A percentile compares a stretch with the other conserved stretches of the same genome.
phyloP scores from a whole-genome alignment of 2,797 vertebrate species.

The Acanthiza pusilla region DNA sequence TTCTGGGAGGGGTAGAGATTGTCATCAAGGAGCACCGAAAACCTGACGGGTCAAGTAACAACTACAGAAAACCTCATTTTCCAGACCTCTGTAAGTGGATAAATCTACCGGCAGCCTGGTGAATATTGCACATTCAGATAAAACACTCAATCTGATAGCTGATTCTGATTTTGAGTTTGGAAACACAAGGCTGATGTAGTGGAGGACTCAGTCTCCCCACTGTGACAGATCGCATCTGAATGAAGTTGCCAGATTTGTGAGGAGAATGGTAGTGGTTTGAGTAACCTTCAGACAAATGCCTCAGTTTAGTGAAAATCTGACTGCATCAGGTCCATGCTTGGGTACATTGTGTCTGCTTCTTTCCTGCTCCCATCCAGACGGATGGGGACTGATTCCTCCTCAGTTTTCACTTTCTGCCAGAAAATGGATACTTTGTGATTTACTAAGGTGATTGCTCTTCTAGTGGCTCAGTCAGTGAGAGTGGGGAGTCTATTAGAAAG shows the following conservation, averaged over 20 bases:
- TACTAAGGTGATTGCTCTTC: neutral
- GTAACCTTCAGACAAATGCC: neutral
- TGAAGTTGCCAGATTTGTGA: neutral
- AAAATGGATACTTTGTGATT: neutral
- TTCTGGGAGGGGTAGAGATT: neutral
- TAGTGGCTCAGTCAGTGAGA: neutral
- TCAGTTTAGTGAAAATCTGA: neutral
- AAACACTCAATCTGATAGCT: neutral
- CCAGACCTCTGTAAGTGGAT: neutral
- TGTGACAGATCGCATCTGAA: neutral
- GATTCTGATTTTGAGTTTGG: neutral
- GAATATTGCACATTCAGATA: neutral
- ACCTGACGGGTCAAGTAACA: neutral
- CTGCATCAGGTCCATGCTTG: neutral
- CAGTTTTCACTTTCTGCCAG: neutral
- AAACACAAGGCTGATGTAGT: neutral
- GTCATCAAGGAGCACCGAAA: neutral
- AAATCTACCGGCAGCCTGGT: neutral
- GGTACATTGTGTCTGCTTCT: neutral
- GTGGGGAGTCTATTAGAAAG: neutral
- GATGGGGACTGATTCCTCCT: neutral
- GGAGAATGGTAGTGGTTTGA: neutral
- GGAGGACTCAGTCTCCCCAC: neutral
- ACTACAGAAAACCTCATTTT: neutral
- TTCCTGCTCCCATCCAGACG: neutral